A percentile compares a stretch with the other conserved stretches of the same genome.
These are phyloP conservation scores for Tetramorium parvispinum DNA, from an alignment of 1,140 invertebrate species.

Conservation along the genomic window DNA sequence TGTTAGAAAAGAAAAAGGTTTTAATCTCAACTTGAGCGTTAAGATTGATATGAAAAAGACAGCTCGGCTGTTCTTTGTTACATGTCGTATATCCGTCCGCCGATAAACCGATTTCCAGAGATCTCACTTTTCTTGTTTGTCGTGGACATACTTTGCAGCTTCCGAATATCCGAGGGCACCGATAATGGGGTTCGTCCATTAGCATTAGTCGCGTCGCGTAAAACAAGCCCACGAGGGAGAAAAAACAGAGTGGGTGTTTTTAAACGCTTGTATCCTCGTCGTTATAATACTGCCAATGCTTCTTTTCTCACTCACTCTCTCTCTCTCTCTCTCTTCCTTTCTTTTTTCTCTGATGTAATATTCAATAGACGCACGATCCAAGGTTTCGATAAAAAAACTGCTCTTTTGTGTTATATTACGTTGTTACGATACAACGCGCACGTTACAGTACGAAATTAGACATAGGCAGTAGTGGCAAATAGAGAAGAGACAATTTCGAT, in stretches of 20 bases:
- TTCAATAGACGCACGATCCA: conserved; percentile 6
- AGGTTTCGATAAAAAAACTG: conserved; percentile 13
- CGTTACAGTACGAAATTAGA: neutral
- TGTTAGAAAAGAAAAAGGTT: neutral
- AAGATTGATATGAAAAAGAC: neutral
- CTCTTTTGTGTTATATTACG: neutral
- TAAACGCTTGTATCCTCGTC: neutral
- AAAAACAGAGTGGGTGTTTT: conserved; percentile 5
- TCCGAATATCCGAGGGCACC: neutral
- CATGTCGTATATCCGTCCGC: neutral
- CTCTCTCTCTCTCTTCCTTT: too few species aligned
- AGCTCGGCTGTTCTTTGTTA: neutral
- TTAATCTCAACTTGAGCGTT: neutral
- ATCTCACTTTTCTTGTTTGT: neutral
- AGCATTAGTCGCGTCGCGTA: neutral
- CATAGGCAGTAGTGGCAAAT: neutral
- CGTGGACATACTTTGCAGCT: neutral
- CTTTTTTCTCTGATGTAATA: neutral
- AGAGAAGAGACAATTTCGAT: neutral
- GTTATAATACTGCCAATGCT: neutral
- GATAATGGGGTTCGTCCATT: conserved; percentile 25
- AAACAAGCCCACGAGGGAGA: neutral
- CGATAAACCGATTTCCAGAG: neutral
- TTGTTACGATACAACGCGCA: neutral
- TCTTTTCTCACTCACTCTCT: too few species aligned